Evolutionary conservation across 2,888 invertebrate genomes (phyloP), one percentile per base, ranked within the genome.

Genomic region (Minunthozetes semirufus): DNA sequence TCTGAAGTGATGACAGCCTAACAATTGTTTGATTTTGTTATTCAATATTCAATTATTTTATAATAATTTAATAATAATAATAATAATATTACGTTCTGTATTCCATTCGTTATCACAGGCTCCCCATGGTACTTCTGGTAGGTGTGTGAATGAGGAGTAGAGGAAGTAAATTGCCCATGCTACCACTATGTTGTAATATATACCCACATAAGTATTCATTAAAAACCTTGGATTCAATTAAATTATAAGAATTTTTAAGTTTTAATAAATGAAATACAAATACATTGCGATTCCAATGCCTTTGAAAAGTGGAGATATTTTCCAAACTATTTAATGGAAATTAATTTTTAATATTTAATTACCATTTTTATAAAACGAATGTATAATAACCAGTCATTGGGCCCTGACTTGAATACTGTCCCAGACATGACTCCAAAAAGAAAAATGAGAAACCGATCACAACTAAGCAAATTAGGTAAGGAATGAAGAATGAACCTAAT

Each of bases 131-230:
- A 75, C 11, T 0, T 29, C 42, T 8, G 70, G 70, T 53, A 74
- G 11, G 5, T 19, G 17, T 1, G 75, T 75, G 29, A 75, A 75
- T 33, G 71, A 25, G 1, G 75, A 3, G n/a, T 71, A 75, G 19
- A 75, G 42, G 19, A 71, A 75, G 19, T 75, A 75, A n/a, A 75
- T 19, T 46, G 75, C 38, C 75, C 75, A 75, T 17, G 75, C 71
- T 33, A 75, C 71, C 17, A 75, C 42, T 1, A 75, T 71, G 22
- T 75, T 75, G 56, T 75, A 75, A 29, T 75, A 75, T 22, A 74
- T 33, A 19, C 74, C 70, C n/a, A 74, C 70, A 29, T 50, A 74
- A 25, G 38, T 22, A n/a, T 59, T 59, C 68, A 68, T 68, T 42
- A 68, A 8, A 68, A 68, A 42, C 61, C 61, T 61, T 25, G 5